Conservation (phyloP, 2,113 vertebrate species). For the Dasyprocta punctata region DNA sequence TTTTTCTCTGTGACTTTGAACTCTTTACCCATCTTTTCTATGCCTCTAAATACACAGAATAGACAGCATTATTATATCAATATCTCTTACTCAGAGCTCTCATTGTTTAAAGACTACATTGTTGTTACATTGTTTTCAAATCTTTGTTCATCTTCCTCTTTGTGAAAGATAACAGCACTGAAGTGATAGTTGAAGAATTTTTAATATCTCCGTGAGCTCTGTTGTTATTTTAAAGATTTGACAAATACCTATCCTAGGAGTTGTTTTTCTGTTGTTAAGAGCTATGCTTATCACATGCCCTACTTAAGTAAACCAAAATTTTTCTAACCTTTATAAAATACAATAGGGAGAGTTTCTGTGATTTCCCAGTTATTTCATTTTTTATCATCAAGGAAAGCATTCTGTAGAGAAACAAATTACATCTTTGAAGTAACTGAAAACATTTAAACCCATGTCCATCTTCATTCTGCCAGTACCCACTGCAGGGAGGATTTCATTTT, state of each 20-base stretch:
- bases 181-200: constrained; percentile 45
- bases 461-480: background rate
- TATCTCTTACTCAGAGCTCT: constrained; percentile 8
- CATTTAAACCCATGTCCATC: background rate
- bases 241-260: constrained; percentile 1
- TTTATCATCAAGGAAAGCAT: background rate
- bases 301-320: background rate
- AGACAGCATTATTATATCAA: background rate
- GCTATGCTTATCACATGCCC: constrained; percentile 30
- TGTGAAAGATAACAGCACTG: constrained; percentile 29
- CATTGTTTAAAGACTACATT: constrained; percentile 40
- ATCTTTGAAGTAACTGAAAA: background rate
- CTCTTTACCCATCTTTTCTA: constrained; percentile 32
- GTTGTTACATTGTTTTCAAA: background rate
- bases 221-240: constrained; percentile 50
- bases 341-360: background rate
- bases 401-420: background rate
- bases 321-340: constrained; percentile 8
- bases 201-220: background rate
- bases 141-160: background rate
- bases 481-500: constrained; percentile 19
- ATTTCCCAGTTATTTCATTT: constrained; percentile 31
- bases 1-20: constrained; percentile 47
- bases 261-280: constrained; percentile 25
- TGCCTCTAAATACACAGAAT: background rate